Evolutionary conservation across 1,140 invertebrate species (phyloP).

Genomic region (Drosophila nigromelanica): DNA sequence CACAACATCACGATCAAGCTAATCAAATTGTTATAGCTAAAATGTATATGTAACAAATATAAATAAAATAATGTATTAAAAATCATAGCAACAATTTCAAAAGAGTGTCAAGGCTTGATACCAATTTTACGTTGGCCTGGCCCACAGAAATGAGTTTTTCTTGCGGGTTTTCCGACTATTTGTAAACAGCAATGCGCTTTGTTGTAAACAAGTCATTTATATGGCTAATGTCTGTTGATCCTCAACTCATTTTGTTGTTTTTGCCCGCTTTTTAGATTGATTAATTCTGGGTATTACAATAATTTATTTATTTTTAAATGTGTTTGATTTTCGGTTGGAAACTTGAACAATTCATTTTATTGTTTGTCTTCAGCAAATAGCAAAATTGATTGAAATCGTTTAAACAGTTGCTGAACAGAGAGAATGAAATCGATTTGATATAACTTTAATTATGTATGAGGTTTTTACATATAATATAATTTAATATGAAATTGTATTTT

Average conservation of each 20-base stretch:
- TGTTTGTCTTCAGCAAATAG: conserved; percentile 17
- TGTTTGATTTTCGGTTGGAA: conserved; percentile 39
- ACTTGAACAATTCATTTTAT: conserved; percentile 20
- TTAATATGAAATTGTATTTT: neutral
- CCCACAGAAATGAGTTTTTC: conserved; percentile 61
- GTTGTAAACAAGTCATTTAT: conserved; percentile 76
- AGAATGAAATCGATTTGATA: neutral
- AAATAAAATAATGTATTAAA: conserved; percentile 27
- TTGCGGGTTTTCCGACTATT: conserved; percentile 51
- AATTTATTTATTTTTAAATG: conserved; percentile 79
- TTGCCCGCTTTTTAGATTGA: conserved; percentile 49
- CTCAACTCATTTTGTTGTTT: conserved; percentile 36
- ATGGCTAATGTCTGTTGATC: conserved; percentile 52
- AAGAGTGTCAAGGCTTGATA: conserved; percentile 80
- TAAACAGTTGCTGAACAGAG: conserved; percentile 7
- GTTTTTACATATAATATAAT: neutral
- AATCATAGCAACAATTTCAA: conserved; percentile 31
- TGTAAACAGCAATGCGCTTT: conserved; percentile 75
- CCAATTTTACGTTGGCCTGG: conserved; percentile 57
- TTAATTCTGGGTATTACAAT: conserved; percentile 68
- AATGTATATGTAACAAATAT: conserved; percentile 7
- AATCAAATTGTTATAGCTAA: conserved; percentile 53
- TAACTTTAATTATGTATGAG: too few species aligned
- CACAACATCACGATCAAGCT: conserved; percentile 22
- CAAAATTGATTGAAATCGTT: conserved; percentile 16